Evolutionary conservation across 2,888 invertebrate species (phyloP).

Genomic region (Hetaerina titia): DNA sequence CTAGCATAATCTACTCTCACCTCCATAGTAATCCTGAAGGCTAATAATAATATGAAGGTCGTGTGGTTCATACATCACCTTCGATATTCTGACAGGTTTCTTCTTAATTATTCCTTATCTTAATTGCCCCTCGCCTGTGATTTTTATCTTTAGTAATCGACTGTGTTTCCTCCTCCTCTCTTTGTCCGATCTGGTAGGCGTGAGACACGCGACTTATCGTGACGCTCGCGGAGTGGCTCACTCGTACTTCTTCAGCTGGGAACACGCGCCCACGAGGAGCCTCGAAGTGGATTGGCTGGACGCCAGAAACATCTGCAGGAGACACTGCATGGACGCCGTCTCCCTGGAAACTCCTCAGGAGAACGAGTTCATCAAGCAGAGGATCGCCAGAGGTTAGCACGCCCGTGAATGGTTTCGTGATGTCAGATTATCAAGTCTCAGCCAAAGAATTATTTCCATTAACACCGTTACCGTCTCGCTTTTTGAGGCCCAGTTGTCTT

Average conservation of each 20-base stretch:
- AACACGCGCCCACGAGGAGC: conserved; percentile 88
- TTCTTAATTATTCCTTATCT: too few relatives aligned
- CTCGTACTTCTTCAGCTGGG: conserved; percentile 97
- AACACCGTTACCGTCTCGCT: too few relatives aligned
- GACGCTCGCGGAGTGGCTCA: conserved; percentile 93
- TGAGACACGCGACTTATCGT: conserved; percentile 92
- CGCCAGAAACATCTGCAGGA: conserved; percentile 92
- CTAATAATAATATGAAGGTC: too few relatives aligned
- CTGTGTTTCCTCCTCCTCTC: too few relatives aligned
- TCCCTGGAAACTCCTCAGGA: conserved; percentile 94
- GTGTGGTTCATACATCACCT: too few relatives aligned
- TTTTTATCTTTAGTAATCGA: too few relatives aligned
- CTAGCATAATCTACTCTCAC: too few relatives aligned
- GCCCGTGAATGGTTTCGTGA: background rate
- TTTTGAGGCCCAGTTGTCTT: too few relatives aligned
- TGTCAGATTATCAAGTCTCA: background rate
- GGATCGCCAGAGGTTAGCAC: conserved; percentile 87
- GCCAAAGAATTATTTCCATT: background rate
- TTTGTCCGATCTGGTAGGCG: conserved; percentile 80
- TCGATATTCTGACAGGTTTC: too few relatives aligned
- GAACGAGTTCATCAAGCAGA: conserved; percentile 93
- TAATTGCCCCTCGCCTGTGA: too few relatives aligned
- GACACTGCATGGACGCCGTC: conserved; percentile 96
- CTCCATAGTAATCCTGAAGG: too few relatives aligned
- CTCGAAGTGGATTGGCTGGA: conserved; percentile 95